A percentile compares a stretch with the other conserved stretches of the same genome.
Conservation (phyloP, 2,888 invertebrate species). For the Schrankia costaestrigalis region DNA sequence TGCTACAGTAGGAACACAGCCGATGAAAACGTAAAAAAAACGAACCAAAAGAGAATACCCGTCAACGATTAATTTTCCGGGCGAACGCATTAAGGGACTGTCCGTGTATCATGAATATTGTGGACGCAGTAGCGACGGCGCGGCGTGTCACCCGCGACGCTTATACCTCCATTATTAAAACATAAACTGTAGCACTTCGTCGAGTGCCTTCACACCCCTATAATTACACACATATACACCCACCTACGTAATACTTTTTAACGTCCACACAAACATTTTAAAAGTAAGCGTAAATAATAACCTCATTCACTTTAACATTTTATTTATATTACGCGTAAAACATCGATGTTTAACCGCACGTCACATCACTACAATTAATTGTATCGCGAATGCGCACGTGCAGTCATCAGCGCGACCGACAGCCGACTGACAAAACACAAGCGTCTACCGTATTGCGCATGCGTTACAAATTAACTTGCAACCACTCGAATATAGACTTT, state of each 20-base stretch:
- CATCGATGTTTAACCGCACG: slow-evolving; percentile 42
- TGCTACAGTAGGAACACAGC: no score
- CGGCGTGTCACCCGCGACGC: slow-evolving; percentile 35
- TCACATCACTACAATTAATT: slow-evolving; percentile 51
- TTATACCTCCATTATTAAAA: slow-evolving; percentile 62
- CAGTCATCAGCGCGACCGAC: slow-evolving; percentile 42
- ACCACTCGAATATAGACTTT: slow-evolving; percentile 32
- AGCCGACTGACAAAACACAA: slow-evolving; percentile 44
- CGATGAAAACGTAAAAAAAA: no score
- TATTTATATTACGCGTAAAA: slow-evolving; percentile 2
- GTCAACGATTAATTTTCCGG: slow-evolving; percentile 4
- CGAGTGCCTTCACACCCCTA: slow-evolving; percentile 12
- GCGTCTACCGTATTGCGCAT: slow-evolving; percentile 46
- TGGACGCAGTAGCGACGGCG: slow-evolving; percentile 21
- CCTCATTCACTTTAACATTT: not conserved
- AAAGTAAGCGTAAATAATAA: not conserved
- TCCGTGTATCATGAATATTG: slow-evolving; percentile 16
- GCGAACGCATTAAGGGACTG: slow-evolving; percentile 9
- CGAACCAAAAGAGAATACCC: no score
- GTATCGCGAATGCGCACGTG: slow-evolving; percentile 29
- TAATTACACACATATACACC: slow-evolving; percentile 2
- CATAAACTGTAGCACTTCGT: slow-evolving; percentile 45
- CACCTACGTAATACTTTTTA: not conserved
- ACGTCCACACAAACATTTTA: not conserved
- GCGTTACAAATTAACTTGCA: slow-evolving; percentile 29